phyloP scores from a whole-genome alignment of 2,797 vertebrate species.

The Merluccius polli region DNA sequence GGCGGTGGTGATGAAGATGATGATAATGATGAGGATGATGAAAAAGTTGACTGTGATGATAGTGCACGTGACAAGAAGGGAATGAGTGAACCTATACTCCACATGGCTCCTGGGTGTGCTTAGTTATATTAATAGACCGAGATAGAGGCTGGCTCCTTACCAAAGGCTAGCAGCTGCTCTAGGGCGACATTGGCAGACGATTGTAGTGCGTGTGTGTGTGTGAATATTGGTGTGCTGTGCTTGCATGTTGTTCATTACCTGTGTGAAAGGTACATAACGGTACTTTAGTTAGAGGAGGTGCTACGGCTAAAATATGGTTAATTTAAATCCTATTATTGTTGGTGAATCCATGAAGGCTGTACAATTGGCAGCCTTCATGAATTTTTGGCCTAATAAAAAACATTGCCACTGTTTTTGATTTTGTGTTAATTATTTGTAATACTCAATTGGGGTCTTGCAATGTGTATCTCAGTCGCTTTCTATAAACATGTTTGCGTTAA shows the following conservation, averaged over 20 bases:
- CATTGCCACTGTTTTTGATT: no score
- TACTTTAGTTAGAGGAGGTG: background rate
- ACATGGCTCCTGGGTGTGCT: slow-evolving; percentile 9
- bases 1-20: background rate
- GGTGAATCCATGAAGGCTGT: no score
- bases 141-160: slow-evolving; percentile 33
- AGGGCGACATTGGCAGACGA: slow-evolving; percentile 38
- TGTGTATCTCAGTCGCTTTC: no score
- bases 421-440: no score
- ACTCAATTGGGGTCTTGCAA: no score
- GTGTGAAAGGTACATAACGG: background rate
- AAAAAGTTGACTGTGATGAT: background rate
- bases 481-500: no score
- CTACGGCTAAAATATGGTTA: background rate
- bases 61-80: background rate
- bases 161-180: slow-evolving; percentile 52
- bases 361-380: no score
- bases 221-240: slow-evolving; percentile 14
- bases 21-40: background rate
- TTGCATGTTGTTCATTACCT: background rate
- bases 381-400: no score
- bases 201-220: slow-evolving; percentile 18
- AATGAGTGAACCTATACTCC: background rate
- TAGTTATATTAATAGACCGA: slow-evolving; percentile 43
- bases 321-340: no score